Evolutionary conservation across 2,888 invertebrate genomes (phyloP), one percentile per base, ranked within the genome.

Genomic region (Brenthis hecate): DNA sequence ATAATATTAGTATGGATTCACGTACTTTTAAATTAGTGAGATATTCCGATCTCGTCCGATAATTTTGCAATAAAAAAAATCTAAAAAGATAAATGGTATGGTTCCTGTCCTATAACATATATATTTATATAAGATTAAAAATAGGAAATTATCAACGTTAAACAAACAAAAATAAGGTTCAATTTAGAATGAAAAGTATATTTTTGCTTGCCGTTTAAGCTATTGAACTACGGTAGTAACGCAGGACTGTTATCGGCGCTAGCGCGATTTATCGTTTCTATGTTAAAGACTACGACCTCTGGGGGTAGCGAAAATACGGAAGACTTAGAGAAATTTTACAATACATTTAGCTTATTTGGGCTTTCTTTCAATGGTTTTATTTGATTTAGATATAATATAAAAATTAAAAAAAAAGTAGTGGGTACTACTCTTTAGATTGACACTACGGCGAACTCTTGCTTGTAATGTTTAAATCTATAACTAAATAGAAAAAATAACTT

Each of bases 271-370:
- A 73, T 71, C 69, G 73, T 65, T 69, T 63, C 53, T 63, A 73
- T 73, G 71, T 71, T 68, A 68, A 69, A 72, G 72, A 72, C 72
- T 72, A 58, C 62, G 72, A 70, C 72, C 70, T 72, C 66, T 68
- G 48, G 65, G 28, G 66, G 72, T 62, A 70, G 70, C 73, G 73
- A 70, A 68, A 70, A 72, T 68, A 68, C 66, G 72, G 70, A 68
- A 68, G 70, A 66, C 56, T 69, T 66, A 68, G 54, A 48, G 61
- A 64, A 69, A 70, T 72, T 73, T 73, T 73, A 73, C 69, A 66
- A 72, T 66, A 72, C 73, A 69, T 74, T 78, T 77, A 72, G 70
- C 14, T 28, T 66, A 63, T 62, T 61, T 70, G 66, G 43, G 60
- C 66, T 63, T 53, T 62, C 63, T 55, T 65, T 55, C 51, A 57